Conservation (phyloP, 2,797 vertebrate genomes). For the Silurus lanzhouensis region DNA sequence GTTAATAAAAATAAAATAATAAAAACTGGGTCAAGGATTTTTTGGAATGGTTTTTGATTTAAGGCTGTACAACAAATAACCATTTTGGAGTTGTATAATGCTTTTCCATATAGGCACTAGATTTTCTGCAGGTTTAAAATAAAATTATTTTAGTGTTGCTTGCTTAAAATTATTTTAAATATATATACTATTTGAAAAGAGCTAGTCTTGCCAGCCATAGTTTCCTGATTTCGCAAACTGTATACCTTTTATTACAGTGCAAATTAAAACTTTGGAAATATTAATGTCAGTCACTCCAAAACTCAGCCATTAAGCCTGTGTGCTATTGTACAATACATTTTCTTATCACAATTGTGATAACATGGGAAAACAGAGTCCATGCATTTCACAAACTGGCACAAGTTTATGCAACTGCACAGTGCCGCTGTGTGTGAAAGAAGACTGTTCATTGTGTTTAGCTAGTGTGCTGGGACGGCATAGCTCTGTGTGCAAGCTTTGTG, state of each 20-base stretch:
- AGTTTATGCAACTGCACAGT: slow-evolving; percentile 13
- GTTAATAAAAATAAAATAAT: too few relatives aligned
- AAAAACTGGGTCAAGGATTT: too few relatives aligned
- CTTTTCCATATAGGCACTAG: too few relatives aligned
- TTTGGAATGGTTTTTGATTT: too few relatives aligned
- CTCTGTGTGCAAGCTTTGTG: slow-evolving; percentile 28
- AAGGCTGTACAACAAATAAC: too few relatives aligned
- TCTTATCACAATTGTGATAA: not conserved
- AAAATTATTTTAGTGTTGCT: not conserved
- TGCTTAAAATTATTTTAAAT: not conserved
- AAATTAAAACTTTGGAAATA: not conserved
- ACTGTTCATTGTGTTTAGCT: slow-evolving; percentile 25
- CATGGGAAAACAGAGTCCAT: not conserved
- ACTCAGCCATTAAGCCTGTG: not conserved
- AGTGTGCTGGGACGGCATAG: slow-evolving; percentile 9
- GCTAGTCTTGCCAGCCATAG: not conserved
- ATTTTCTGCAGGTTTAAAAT: too few relatives aligned
- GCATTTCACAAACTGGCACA: slow-evolving; percentile 2
- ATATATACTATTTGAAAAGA: not conserved
- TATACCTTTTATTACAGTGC: not conserved
- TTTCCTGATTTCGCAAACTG: not conserved
- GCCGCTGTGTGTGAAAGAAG: slow-evolving; percentile 15
- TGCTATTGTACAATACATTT: not conserved
- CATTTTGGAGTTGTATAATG: too few relatives aligned
- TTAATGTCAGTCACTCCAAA: not conserved